Conservation (phyloP, 2,888 invertebrate species). For the Lepidochitona cinerea region DNA sequence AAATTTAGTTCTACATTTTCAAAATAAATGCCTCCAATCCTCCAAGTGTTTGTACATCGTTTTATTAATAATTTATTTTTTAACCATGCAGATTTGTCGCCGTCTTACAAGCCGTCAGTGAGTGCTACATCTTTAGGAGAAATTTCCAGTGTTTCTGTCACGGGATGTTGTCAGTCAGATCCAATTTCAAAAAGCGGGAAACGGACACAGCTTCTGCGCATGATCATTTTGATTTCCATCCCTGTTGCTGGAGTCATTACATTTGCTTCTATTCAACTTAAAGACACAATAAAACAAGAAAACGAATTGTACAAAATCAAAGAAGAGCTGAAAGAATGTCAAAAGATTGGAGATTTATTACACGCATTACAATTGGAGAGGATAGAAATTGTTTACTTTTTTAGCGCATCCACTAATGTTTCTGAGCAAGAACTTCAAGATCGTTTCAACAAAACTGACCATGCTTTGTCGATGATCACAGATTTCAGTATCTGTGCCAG, state of each 20-base stretch:
- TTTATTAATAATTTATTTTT: too few species aligned
- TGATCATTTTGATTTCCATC: conserved; percentile 15
- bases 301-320: not conserved
- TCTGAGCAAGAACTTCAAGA: not conserved
- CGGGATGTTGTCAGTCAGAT: conserved; percentile 13
- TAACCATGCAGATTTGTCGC: not conserved
- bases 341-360: conserved; percentile 14
- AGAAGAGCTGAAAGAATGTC: conserved; percentile 1
- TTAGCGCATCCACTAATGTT: too few species aligned
- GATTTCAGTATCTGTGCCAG: not conserved
- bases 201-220: conserved; percentile 8
- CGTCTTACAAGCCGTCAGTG: not conserved
- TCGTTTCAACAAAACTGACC: not conserved
- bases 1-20: too few species aligned
- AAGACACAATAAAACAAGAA: not conserved
- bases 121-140: not conserved
- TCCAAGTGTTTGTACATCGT: too few species aligned
- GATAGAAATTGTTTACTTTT: conserved; percentile 2
- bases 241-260: conserved; percentile 14
- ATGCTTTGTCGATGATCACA: not conserved
- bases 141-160: not conserved
- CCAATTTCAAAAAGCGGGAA: conserved; percentile 19
- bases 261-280: conserved; percentile 13
- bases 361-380: conserved; percentile 19
- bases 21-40: too few species aligned